Base-by-base conservation (phyloP, 1,140 invertebrate species). In the Chlorops oryzae region DNA sequence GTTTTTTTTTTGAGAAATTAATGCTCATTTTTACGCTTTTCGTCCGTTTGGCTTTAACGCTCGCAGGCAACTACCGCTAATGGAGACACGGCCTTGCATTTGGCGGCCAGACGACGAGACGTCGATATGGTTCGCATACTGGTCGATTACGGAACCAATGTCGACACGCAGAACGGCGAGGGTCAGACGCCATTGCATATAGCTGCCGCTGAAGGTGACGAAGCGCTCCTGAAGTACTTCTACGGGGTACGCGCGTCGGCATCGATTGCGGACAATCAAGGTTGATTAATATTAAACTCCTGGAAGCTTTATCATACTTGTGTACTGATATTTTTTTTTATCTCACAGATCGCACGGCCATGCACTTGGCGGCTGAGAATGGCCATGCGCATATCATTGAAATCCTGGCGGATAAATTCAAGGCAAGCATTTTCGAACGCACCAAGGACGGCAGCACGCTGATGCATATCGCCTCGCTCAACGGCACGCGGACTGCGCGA, bases 401-500 rank as follows among this genome's bases (percentile, higher is more conserved):
- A 70, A 78, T 97, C 5, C 74, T 99, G 18, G 92, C 94, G 0
- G 96, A 99, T 67, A 98, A 98, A 74, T 98, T 98, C 75, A 93
- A 92, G 73, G 93, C 93, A 2, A 94, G 92, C 37, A 91, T 95
- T 54, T 88, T 91, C 67, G 90, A 94, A 73, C 78, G 92, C 54
- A 95, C 92, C 2, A 95, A 94, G 74, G 96, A 99, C 75, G 96
- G 96, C 39, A 96, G 90, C 55, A 99, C 96, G 0, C 73, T 99
- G 40, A 96, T 98, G 88, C 96, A 99, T 72, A 96, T 98, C 47
- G 95, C 95, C 0, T 96, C 94, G 0, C 74, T 93, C 37, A 93
- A 91, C 70, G 96, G 96, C 95, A 98, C 74, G 92, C 96, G 1
- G 94, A 97, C 58, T 98, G 95, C 56, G 96, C 96, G n/a, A 88